These are phyloP conservation scores for Schizopygopsis pylzovi DNA, from an alignment of 2,797 vertebrate species.

Conservation along the genomic window DNA sequence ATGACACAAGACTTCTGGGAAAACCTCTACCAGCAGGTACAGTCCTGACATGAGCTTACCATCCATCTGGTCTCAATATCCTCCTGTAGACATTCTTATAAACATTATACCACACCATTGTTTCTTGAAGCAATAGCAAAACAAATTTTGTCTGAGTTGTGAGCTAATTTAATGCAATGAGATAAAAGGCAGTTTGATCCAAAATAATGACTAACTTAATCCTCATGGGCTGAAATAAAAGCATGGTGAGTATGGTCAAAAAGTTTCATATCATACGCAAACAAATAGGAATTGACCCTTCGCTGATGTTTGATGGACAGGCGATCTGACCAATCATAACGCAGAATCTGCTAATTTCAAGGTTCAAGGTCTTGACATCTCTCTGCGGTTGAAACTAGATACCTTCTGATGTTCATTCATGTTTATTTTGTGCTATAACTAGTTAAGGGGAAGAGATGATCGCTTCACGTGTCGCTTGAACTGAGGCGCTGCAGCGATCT, in stretches of 20 bases:
- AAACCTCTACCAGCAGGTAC: conserved; percentile 96
- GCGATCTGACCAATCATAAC: too few species aligned
- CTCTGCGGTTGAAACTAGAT: too few species aligned
- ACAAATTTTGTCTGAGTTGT: not conserved
- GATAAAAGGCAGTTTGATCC: not conserved
- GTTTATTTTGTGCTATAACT: too few species aligned
- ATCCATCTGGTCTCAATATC: not conserved
- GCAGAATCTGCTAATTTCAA: too few species aligned
- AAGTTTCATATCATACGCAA: not conserved
- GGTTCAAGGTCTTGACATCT: too few species aligned
- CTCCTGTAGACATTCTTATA: not conserved
- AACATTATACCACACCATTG: not conserved
- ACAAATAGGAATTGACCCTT: too few species aligned
- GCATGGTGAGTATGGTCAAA: not conserved
- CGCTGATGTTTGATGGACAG: too few species aligned
- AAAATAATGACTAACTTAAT: not conserved
- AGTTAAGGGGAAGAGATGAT: too few species aligned
- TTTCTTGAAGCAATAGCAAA: not conserved
- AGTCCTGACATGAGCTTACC: not conserved
- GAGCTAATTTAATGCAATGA: not conserved
- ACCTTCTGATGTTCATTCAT: too few species aligned
- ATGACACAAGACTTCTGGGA: conserved; percentile 99
- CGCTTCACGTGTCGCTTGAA: too few species aligned
- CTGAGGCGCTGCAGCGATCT: too few species aligned
- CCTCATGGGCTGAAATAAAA: not conserved